phyloP scores from a whole-genome alignment of 1,140 invertebrate species.

The Drosophila navojoa region DNA sequence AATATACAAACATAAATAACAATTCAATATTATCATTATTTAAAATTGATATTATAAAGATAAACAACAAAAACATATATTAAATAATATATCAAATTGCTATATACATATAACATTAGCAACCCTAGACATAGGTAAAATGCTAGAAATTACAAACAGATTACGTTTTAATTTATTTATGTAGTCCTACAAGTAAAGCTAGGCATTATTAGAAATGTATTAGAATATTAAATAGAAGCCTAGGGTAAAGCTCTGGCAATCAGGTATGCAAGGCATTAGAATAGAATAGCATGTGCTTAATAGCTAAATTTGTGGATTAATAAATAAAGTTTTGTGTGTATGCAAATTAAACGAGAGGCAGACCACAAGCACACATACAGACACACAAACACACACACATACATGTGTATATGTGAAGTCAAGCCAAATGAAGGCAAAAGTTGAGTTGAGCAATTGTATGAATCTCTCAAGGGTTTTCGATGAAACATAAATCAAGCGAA shows the following conservation, averaged over 20 bases:
- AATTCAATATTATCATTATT: no score
- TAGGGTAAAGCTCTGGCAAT: not conserved
- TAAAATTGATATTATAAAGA: no score
- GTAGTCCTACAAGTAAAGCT: slow-evolving; percentile 9
- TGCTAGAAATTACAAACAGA: no score
- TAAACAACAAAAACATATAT: no score
- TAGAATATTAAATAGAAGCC: not conserved
- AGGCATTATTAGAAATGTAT: slow-evolving; percentile 9
- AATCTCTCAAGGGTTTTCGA: slow-evolving; percentile 2
- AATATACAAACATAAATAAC: no score
- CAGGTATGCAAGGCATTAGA: not conserved
- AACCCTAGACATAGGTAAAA: no score
- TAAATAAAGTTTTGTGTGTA: slow-evolving; percentile 39
- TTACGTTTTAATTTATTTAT: no score
- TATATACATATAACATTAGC: no score
- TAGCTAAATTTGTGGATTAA: slow-evolving; percentile 47
- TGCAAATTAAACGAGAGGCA: slow-evolving; percentile 35
- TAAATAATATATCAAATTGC: no score
- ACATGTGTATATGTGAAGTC: not conserved
- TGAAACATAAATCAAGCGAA: slow-evolving; percentile 27
- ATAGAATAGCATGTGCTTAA: slow-evolving; percentile 31
- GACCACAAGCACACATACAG: not conserved
- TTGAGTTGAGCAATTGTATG: slow-evolving; percentile 8
- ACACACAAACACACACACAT: not conserved
- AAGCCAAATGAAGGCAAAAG: slow-evolving; percentile 15